Evolutionary conservation across 2,797 vertebrate genomes (phyloP).

Genomic region (Spatula clypeata): DNA sequence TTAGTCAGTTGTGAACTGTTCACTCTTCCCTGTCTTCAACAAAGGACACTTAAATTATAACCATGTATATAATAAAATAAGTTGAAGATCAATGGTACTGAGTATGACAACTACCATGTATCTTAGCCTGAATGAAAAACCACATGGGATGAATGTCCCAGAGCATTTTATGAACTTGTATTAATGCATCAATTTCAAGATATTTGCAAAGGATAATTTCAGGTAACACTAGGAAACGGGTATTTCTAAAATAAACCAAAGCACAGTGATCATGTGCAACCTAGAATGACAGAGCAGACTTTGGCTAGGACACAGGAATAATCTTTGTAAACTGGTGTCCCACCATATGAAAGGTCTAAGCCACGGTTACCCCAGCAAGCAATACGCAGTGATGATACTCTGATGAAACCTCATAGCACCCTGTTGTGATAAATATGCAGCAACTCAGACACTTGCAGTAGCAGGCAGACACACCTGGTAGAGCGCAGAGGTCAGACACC

Average conservation of each 20-base stretch:
- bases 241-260: background rate
- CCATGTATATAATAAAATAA: background rate
- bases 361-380: background rate
- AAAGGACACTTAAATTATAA: background rate
- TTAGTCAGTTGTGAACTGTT: background rate
- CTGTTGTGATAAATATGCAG: background rate
- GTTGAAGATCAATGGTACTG: background rate
- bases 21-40: background rate
- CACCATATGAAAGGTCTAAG: background rate
- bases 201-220: background rate
- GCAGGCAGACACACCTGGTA: background rate
- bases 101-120: background rate
- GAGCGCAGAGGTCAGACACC: background rate
- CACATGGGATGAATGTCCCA: background rate
- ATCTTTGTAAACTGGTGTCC: background rate
- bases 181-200: background rate
- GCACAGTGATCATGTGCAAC: fast-evolving
- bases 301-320: background rate
- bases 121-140: background rate
- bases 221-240: background rate
- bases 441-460: background rate
- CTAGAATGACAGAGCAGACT: background rate
- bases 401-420: background rate
- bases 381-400: background rate
- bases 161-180: background rate